Percentiles rank a stretch among this genome's conserved stretches.
Conservation (phyloP, 2,888 invertebrate genomes). For the Noctua janthina region DNA sequence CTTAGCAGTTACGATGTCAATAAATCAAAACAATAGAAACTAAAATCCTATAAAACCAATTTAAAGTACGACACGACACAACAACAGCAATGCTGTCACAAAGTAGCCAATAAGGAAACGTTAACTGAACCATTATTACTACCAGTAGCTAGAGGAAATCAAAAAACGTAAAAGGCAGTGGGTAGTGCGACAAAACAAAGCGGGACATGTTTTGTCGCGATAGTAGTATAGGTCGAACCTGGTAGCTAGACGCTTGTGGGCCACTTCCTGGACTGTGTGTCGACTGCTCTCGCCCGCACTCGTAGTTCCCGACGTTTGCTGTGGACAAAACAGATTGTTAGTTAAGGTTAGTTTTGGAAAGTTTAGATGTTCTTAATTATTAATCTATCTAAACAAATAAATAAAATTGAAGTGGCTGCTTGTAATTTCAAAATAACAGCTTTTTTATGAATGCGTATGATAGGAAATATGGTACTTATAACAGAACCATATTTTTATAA, state of each 20-base stretch:
- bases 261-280: slow-evolving; percentile 82
- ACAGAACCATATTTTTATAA: too few species aligned
- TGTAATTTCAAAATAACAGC: too few species aligned
- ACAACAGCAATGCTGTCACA: slow-evolving; percentile 20
- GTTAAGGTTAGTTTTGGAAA: neutral
- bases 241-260: slow-evolving; percentile 81
- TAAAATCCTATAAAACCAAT: slow-evolving; percentile 20
- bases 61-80: slow-evolving; percentile 8
- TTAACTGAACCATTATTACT: slow-evolving; percentile 27
- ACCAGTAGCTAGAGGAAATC: slow-evolving; percentile 31
- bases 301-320: slow-evolving; percentile 86
- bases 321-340: slow-evolving; percentile 76
- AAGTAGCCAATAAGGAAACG: slow-evolving; percentile 25
- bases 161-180: slow-evolving; percentile 33
- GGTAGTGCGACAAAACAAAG: slow-evolving; percentile 17
- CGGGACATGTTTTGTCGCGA: slow-evolving; percentile 20
- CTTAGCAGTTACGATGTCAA: neutral
- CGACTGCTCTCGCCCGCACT: slow-evolving; percentile 82
- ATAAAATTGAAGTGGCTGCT: too few species aligned
- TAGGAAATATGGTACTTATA: too few species aligned
- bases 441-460: too few species aligned
- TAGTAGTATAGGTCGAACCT: slow-evolving; percentile 75
- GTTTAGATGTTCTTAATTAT: neutral
- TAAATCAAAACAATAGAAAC: neutral
- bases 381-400: neutral